Evolutionary conservation across 2,888 invertebrate genomes (phyloP).

Genomic region (Morpho achilles): DNA sequence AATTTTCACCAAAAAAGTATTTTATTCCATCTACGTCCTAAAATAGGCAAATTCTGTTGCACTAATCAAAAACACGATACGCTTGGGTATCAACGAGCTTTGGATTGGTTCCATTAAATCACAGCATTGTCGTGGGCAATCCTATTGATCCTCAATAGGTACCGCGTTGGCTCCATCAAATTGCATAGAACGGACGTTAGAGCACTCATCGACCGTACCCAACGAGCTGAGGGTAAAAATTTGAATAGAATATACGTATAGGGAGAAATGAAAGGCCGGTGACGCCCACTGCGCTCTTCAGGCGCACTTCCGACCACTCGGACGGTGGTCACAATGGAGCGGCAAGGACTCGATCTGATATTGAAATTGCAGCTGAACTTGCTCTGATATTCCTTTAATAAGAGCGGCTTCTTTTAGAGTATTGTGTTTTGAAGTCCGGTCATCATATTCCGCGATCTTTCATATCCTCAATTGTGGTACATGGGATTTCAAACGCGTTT

Average conservation of each 20-base stretch:
- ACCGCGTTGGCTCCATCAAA: slow-evolving; percentile 71
- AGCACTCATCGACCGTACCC: slow-evolving; percentile 66
- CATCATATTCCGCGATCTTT: too few relatives aligned
- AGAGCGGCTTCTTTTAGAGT: slow-evolving; percentile 17
- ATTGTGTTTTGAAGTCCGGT: background rate
- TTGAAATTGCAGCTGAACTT: slow-evolving; percentile 66
- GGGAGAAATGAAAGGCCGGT: slow-evolving; percentile 46
- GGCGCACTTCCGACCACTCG: slow-evolving; percentile 66
- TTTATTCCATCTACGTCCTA: background rate
- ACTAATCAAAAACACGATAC: slow-evolving; percentile 33
- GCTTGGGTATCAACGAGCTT: slow-evolving; percentile 42
- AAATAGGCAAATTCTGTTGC: slow-evolving; percentile 15
- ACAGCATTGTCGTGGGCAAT: slow-evolving; percentile 66
- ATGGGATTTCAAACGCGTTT: too few relatives aligned
- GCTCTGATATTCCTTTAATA: slow-evolving; percentile 38
- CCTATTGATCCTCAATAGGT: slow-evolving; percentile 65
- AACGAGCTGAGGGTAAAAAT: slow-evolving; percentile 69
- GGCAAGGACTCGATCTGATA: slow-evolving; percentile 61
- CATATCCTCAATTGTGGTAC: too few relatives aligned
- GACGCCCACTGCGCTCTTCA: slow-evolving; percentile 49
- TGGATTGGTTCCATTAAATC: slow-evolving; percentile 65
- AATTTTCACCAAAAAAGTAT: background rate
- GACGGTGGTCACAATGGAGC: slow-evolving; percentile 60
- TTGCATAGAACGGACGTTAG: slow-evolving; percentile 73
- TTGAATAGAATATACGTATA: slow-evolving; percentile 69